Conservation (phyloP, 2,797 vertebrate species). For the Schizopygopsis malacanthus region DNA sequence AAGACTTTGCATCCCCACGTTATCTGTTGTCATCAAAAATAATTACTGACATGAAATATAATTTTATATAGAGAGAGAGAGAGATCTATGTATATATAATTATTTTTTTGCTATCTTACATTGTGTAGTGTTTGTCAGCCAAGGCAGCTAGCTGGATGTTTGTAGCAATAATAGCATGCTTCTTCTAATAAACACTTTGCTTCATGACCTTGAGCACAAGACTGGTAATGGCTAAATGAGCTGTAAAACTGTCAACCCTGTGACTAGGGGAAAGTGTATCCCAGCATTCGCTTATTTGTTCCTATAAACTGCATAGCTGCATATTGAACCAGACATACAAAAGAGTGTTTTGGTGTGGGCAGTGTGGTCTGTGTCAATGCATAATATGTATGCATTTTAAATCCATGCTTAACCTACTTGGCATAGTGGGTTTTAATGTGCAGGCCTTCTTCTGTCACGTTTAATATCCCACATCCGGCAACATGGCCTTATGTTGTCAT, state of each 20-base stretch:
- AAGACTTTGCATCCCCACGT: neutral
- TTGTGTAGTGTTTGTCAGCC: neutral
- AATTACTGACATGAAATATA: neutral
- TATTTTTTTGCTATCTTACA: neutral
- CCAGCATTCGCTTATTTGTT: neutral
- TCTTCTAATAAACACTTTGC: conserved; percentile 3
- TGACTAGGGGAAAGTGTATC: neutral
- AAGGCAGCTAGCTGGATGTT: neutral
- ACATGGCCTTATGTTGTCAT: conserved; percentile 7
- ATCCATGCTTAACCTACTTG: conserved; percentile 31
- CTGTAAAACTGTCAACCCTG: neutral
- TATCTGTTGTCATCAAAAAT: neutral
- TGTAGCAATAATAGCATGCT: neutral
- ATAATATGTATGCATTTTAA: conserved; percentile 25
- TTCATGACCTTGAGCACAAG: neutral
- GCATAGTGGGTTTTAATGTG: neutral
- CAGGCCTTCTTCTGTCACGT: conserved; percentile 18
- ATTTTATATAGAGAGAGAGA: no score
- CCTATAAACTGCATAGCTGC: neutral
- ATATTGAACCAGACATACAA: neutral
- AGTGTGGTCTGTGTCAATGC: neutral
- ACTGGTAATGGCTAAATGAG: neutral
- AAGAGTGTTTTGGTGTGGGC: neutral
- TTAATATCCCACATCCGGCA: conserved; percentile 22
- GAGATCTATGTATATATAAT: no score